Conservation (phyloP, 2,113 vertebrate genomes). For the Perca schrenkii region DNA sequence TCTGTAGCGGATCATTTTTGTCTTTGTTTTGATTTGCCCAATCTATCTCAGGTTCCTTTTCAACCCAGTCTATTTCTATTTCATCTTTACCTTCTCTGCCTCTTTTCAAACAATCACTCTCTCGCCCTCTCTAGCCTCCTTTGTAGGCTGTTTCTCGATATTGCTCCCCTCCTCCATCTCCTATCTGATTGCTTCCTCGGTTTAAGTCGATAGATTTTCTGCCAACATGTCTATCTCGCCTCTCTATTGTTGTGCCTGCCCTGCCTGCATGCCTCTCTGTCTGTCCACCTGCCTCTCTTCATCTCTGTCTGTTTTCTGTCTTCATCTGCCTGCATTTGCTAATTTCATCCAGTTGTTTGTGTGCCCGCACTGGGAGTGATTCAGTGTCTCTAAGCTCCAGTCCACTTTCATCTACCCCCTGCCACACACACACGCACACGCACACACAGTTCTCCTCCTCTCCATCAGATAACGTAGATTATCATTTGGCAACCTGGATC, state of each 20-base stretch:
- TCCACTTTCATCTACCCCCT: conserved; percentile 72
- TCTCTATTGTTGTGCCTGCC: conserved; percentile 28
- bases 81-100: background rate
- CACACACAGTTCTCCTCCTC: conserved; percentile 21
- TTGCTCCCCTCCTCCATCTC: background rate
- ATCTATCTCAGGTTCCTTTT: background rate
- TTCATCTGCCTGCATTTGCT: conserved; percentile 56
- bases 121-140: background rate
- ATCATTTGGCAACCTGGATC: conserved; percentile 43
- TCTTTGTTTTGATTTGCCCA: conserved; percentile 12
- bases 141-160: background rate
- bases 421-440: background rate
- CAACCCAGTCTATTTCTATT: conserved; percentile 4
- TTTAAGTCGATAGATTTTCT: conserved; percentile 61
- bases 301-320: conserved; percentile 51
- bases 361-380: conserved; percentile 64
- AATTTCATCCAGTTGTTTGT: conserved; percentile 74
- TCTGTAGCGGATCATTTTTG: background rate
- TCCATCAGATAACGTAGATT: conserved; percentile 30
- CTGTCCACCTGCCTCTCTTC: conserved; percentile 53
- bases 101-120: background rate
- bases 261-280: conserved; percentile 18
- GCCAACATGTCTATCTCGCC: conserved; percentile 46
- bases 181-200: conserved; percentile 27
- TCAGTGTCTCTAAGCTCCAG: conserved; percentile 72